Conservation (phyloP, 2,888 invertebrate genomes). For the Adelognathus sp. region DNA sequence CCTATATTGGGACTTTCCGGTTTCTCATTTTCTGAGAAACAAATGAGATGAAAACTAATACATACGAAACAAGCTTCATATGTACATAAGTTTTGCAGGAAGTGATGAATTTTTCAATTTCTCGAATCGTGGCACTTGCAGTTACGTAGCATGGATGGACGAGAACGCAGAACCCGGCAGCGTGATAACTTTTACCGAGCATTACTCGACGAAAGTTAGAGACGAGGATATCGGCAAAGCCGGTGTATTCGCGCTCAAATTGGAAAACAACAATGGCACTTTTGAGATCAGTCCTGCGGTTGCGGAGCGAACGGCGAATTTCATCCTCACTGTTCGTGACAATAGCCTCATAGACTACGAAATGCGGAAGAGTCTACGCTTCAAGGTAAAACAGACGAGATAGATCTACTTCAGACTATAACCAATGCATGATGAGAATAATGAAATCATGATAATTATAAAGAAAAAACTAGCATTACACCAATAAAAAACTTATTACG, state of each 20-base stretch:
- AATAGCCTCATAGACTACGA: constrained; percentile 93
- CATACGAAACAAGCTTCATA: not conserved
- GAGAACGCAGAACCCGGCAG: constrained; percentile 93
- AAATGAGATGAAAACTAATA: no score
- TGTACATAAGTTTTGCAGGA: not conserved
- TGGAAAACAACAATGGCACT: constrained; percentile 92
- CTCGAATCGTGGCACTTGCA: constrained; percentile 70
- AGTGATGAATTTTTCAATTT: not conserved
- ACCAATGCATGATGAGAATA: no score
- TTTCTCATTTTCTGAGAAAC: no score
- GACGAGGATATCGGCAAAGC: constrained; percentile 92
- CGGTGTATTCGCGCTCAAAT: constrained; percentile 90
- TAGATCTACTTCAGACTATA: no score
- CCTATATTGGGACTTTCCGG: no score
- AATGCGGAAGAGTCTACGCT: constrained; percentile 87
- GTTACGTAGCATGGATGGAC: constrained; percentile 89
- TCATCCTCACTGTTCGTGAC: constrained; percentile 92
- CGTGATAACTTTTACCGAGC: constrained; percentile 87
- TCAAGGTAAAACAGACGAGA: no score
- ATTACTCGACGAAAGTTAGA: constrained; percentile 87
- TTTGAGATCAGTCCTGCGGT: constrained; percentile 94
- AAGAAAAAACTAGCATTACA: no score
- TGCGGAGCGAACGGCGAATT: constrained; percentile 89
- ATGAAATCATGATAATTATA: no score
- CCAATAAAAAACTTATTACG: no score